phyloP scores from a whole-genome alignment of 1,140 invertebrate species.

The Polypedilum pembai region DNA sequence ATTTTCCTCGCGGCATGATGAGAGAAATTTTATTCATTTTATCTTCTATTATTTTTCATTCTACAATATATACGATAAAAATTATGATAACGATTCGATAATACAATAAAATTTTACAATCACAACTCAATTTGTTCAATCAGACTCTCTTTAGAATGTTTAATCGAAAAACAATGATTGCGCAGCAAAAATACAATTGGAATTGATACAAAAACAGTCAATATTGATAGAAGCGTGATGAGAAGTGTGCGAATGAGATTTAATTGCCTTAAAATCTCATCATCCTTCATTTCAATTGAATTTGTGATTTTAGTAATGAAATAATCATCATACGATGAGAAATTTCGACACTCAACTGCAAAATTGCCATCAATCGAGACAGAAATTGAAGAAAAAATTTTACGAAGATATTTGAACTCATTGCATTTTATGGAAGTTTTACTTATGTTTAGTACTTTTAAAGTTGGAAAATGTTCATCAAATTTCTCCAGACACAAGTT shows the following conservation, averaged over 20 bases:
- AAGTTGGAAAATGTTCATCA: background rate
- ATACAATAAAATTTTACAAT: slow-evolving; percentile 14
- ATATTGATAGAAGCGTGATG: background rate
- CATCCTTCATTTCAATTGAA: background rate
- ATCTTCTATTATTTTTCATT: background rate
- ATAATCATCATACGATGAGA: background rate
- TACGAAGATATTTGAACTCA: background rate
- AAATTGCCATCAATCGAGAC: background rate
- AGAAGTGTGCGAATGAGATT: background rate
- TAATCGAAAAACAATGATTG: background rate
- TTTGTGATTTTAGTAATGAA: background rate
- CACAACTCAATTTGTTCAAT: slow-evolving; percentile 28
- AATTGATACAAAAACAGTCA: slow-evolving; percentile 10
- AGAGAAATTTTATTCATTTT: background rate
- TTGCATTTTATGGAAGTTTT: background rate
- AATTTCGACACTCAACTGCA: background rate
- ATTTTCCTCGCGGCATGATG: background rate
- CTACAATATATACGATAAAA: background rate
- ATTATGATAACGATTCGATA: background rate
- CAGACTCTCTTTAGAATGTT: background rate
- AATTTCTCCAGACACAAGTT: background rate
- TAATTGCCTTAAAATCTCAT: background rate
- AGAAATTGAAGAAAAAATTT: background rate
- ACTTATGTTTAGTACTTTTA: background rate
- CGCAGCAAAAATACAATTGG: background rate